Conservation (phyloP, 2,797 vertebrate species). For the Helarctos malayanus region DNA sequence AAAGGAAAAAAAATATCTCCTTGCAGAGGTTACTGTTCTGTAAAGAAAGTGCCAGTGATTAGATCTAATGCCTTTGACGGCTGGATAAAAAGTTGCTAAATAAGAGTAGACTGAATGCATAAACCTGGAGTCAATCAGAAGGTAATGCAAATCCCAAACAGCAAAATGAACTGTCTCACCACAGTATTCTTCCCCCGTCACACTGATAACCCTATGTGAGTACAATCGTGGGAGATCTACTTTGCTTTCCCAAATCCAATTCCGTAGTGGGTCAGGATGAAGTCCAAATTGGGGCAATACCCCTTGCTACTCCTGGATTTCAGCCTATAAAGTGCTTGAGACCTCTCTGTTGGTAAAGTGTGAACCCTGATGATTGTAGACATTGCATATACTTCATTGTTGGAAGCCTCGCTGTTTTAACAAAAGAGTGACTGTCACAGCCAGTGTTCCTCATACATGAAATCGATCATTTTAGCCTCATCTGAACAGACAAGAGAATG, state of each 20-base stretch:
- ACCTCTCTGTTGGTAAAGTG: not conserved
- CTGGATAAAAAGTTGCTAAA: slow-evolving; percentile 78
- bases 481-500: not conserved
- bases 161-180: slow-evolving; percentile 5
- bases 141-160: slow-evolving; percentile 53
- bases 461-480: slow-evolving; percentile 36
- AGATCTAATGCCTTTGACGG: slow-evolving; percentile 81
- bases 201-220: not conserved
- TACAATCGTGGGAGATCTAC: not conserved
- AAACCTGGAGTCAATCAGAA: slow-evolving; percentile 60
- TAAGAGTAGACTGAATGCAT: slow-evolving; percentile 77
- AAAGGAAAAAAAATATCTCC: slow-evolving; percentile 69
- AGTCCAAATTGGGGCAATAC: not conserved
- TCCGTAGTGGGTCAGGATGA: not conserved
- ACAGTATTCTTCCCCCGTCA: not conserved
- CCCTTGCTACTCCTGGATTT: not conserved
- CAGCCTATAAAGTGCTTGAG: not conserved
- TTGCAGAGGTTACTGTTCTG: slow-evolving; percentile 71
- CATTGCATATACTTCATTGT: not conserved
- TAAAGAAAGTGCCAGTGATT: slow-evolving; percentile 81
- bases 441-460: not conserved
- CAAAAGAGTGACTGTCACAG: not conserved
- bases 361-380: not conserved
- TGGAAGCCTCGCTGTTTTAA: not conserved
- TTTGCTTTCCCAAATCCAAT: not conserved